Base-by-base conservation (phyloP, 2,888 invertebrate genomes). In the Cheilosia soror region DNA sequence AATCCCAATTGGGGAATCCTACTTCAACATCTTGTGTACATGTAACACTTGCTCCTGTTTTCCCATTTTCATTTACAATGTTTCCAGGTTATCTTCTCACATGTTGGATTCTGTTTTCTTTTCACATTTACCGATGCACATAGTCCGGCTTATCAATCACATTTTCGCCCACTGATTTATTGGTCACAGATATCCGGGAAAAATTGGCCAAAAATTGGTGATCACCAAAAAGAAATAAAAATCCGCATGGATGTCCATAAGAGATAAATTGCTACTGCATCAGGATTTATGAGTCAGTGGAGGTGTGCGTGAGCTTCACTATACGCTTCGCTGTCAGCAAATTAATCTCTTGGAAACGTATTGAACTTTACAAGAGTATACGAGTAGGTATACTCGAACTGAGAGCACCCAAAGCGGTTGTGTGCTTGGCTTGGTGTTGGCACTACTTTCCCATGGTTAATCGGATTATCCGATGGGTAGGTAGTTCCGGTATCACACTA, bases 261-360 rank as follows among this genome's bases (percentile, higher is more conserved):
- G 75, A 84, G 83, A 84, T 84, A 84, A 84, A 84, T 84, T 68
- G 69, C 63, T 47, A 31, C 13, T 75, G 73, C 29, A 75, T 9
- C 37, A 47, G 63, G 69, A 84, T 84, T 84, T 84, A 84, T 79
- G 69, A 31, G 27, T 51, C 49, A 65, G 53, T 63, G 62, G 73
- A 84, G 79, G 79, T 79, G 58, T 68, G 72, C 83, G 53, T 63
- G 51, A 73, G 83, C 42, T 55, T 58, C 53, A 20, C 44, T 68
- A 20, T 20, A 37, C 42, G 33, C 68, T 33, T 81, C 44, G 57
- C 79, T 84, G 83, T 84, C 83, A 84, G 83, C 83, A 75, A 84
- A 84, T 84, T 84, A 84, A 84, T 84, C 83, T 79, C 53, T 79
- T 79, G 83, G 83, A 84, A 84, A 75, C 63, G 55, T 33, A 27